Evolutionary conservation across 2,888 invertebrate species (phyloP), one percentile per base, ranked within the genome.

Genomic region (Orthonychiurus folsomi): DNA sequence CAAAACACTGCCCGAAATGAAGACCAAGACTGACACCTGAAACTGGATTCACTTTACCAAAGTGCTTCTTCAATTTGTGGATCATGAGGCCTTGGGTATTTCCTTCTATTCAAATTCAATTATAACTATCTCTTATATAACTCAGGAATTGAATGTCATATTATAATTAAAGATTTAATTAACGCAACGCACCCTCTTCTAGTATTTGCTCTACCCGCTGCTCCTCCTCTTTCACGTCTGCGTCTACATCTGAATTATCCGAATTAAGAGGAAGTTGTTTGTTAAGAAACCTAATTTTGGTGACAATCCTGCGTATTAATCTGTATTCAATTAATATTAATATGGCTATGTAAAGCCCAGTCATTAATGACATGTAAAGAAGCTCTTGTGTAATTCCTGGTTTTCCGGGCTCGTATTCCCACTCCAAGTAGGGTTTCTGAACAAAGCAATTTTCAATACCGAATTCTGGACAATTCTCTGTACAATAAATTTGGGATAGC

Each of bases 11-110:
- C 1, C 80, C 75, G 69, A 76, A 74, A 5, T 76, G 81, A 3
- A 89, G 84, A 0, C 83, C 83, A 74, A 90, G 85, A 74, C 81
- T 84, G 60, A 89, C 76, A 18, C 84, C 83, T 52, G 81, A 79
- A 0, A 88, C 86, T 0, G 86, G 86, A 52, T 80, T 74, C 0
- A 77, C 65, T 0, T 78, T 76, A 69, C 66, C 69, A n/a, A 37
- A 37, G 5, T 37, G 5, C 37, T 37, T 37, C 9, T 5, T 9
- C 15, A 37, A 37, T 37, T 37, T 5, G 37, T 15, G 37, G 9
- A 37, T 5, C 9, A 37, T 37, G 37, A 37, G 37, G 15, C 37
- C 15, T 37, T 15, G 37, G 37, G 9, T 37, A 15, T 15, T 9
- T 37, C 37, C 37, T 37, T n/a, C 5, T 37, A 37, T 37, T 5